Evolutionary conservation across 2,888 invertebrate genomes (phyloP).

Genomic region (Acrocyrtus sp.): DNA sequence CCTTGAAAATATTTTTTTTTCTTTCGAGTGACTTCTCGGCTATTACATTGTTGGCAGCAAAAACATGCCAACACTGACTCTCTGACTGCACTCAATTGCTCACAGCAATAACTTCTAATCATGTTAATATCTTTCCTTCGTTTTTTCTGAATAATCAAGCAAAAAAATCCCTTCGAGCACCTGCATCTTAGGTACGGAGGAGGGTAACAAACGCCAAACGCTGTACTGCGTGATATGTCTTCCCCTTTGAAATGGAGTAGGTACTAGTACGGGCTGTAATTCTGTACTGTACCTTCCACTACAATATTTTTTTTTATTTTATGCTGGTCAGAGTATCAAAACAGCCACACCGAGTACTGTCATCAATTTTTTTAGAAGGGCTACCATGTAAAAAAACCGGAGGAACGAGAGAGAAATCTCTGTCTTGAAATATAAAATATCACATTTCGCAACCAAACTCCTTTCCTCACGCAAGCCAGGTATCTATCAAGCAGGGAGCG

Average conservation of each 20-base stretch:
- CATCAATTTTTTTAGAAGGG: neutral
- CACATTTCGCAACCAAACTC: neutral
- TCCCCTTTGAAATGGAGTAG: too few species aligned
- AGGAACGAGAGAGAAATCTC: neutral
- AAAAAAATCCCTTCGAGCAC: conserved; percentile 43
- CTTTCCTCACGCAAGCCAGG: neutral
- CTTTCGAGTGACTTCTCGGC: too few species aligned
- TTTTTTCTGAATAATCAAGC: conserved; percentile 26
- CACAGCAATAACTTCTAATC: conserved; percentile 35
- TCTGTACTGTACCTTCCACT: too few species aligned
- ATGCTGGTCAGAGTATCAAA: too few species aligned
- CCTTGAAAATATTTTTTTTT: conserved; percentile 24
- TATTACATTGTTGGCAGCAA: too few species aligned
- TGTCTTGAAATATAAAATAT: neutral
- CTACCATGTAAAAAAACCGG: too few species aligned
- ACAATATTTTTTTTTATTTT: too few species aligned
- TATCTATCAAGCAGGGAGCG: too few species aligned
- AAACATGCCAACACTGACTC: neutral
- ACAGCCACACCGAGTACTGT: neutral
- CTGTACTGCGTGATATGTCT: too few species aligned
- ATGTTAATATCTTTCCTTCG: conserved; percentile 27
- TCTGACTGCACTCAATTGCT: conserved; percentile 1
- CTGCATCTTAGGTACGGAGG: conserved; percentile 12
- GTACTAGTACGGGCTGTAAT: too few species aligned
- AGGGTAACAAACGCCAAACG: neutral